Base-by-base conservation (phyloP, 2,797 vertebrate species). In the Sebastes oblongus region DNA sequence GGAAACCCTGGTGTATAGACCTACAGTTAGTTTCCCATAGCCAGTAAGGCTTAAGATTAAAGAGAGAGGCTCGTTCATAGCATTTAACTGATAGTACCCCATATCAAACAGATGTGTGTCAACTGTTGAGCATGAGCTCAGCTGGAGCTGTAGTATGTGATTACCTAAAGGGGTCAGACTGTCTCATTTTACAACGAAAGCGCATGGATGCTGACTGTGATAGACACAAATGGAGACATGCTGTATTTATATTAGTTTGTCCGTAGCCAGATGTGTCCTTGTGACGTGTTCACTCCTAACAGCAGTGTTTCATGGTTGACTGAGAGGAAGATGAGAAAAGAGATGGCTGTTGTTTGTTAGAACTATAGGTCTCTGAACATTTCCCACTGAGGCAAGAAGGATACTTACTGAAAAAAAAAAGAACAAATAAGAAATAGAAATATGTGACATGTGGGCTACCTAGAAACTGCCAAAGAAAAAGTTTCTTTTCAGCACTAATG, bases 231-330 rank as follows among this genome's bases (percentile, higher is more conserved):
- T 88, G 30, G 56, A 84, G 64, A 80, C 68, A 36, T 54, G 55
- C 27, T 83, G 66, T 83, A 69, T 86, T 78, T 78, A 61, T 81
- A 80, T 90, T 77, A 86, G 55, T 78, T 77, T 85, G 72, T 83
- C 68, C 5, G 6, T 54, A 25, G 79, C 84, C 84, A 91, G 86
- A 89, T 92, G 88, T 84, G 91, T 81, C 87, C 84, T 73, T 20
- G 10, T 72, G 69, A 72, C 12, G 5, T 27, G 76, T 70, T 82
- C 77, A 69, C 42, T 67, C 66, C 64, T 65, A 70, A 83, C 78
- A 77, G 66, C 72, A 66, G 59, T 75, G 62, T 62, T 84, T 75
- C 76, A 83, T 72, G 71, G 74, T 59, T 68, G 58, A 70, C 25
- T 42, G 50, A 85, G 34, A 22, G 58, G 30, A 77, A 27, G 24